phyloP scores from a whole-genome alignment of 1,140 invertebrate species.

The Platyura marginata region DNA sequence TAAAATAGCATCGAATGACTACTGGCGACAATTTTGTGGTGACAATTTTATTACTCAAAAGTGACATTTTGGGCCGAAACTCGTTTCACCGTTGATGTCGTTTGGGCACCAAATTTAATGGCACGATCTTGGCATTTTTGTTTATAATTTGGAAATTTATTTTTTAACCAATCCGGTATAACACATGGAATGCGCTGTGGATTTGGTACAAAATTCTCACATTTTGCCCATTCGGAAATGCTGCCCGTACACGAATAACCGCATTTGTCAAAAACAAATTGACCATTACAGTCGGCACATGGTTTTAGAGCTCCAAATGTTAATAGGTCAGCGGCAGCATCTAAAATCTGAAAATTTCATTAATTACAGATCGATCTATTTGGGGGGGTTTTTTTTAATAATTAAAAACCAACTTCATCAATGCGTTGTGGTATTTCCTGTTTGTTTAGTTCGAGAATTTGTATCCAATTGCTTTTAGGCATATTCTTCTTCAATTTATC shows the following conservation, averaged over 20 bases:
- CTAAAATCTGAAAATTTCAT: conserved; percentile 63
- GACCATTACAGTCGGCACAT: conserved; percentile 66
- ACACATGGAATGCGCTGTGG: conserved; percentile 58
- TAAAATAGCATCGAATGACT: conserved; percentile 12
- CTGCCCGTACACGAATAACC: conserved; percentile 67
- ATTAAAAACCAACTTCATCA: conserved; percentile 39
- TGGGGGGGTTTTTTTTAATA: no score
- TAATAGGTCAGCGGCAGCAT: conserved; percentile 65
- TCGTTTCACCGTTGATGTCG: no score
- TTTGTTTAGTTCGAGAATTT: conserved; percentile 10
- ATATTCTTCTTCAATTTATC: no score
- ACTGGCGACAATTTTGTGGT: no score
- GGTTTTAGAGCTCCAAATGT: conserved; percentile 65
- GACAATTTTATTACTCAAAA: no score
- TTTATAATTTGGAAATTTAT: conserved; percentile 41
- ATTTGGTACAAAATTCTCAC: conserved; percentile 46
- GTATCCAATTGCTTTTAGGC: background rate
- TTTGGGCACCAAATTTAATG: conserved; percentile 36
- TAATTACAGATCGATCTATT: no score
- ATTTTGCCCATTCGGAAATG: conserved; percentile 82
- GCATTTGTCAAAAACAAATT: conserved; percentile 50
- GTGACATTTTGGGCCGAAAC: no score
- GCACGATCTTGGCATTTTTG: conserved; percentile 38
- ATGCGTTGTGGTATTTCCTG: conserved; percentile 29
- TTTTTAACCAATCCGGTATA: conserved; percentile 47